These are phyloP conservation scores for Hippocampus kuda DNA, from an alignment of 2,797 vertebrate species.

Conservation along the genomic window DNA sequence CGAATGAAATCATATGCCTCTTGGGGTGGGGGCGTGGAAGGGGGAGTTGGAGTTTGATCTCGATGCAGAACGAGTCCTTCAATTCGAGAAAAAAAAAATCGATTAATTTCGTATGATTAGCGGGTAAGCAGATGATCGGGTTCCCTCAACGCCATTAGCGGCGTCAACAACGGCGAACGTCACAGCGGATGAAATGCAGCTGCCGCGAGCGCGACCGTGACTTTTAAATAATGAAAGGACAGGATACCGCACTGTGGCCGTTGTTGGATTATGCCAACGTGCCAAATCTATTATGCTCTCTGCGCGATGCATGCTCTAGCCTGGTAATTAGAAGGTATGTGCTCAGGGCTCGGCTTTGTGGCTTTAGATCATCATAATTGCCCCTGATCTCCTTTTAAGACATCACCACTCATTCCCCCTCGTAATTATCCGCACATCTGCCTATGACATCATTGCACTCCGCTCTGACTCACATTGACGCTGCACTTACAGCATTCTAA, in stretches of 20 bases:
- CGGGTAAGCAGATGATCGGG: conserved; percentile 57
- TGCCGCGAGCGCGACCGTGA: conserved; percentile 28
- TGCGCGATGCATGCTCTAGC: conserved; percentile 30
- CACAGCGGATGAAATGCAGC: conserved; percentile 20
- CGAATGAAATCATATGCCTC: conserved; percentile 61
- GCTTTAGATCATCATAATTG: conserved; percentile 66
- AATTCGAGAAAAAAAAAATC: conserved; percentile 54
- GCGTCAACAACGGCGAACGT: conserved; percentile 39
- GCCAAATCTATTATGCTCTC: conserved; percentile 37
- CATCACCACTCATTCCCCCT: conserved; percentile 55
- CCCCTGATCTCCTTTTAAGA: conserved; percentile 61
- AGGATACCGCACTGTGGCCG: conserved; percentile 25
- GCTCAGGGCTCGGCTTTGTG: conserved; percentile 37
- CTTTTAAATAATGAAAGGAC: conserved; percentile 52
- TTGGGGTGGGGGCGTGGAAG: conserved; percentile 10
- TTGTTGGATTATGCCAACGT: conserved; percentile 46
- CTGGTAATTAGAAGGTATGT: conserved; percentile 57
- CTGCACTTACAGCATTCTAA: background rate
- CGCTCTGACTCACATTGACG: conserved; percentile 4
- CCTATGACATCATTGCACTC: conserved; percentile 47
- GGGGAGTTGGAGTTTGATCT: background rate
- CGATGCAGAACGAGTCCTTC: conserved; percentile 50
- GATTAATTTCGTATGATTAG: conserved; percentile 64
- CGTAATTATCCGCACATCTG: conserved; percentile 67
- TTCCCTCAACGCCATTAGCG: conserved; percentile 55